Conservation (phyloP, 2,888 invertebrate species). For the Pseudococcus viburni region DNA sequence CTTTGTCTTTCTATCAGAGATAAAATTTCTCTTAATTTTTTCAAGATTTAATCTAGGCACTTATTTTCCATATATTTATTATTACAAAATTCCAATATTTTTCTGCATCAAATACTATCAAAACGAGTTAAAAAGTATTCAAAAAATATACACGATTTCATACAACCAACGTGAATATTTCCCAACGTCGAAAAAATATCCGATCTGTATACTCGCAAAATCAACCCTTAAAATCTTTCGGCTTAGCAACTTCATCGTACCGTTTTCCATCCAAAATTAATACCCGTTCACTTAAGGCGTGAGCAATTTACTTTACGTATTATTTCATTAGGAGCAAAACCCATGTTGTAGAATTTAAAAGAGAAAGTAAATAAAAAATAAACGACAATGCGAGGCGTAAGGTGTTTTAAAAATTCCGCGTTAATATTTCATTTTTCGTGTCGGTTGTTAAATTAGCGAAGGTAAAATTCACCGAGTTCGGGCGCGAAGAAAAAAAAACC, state of each 20-base stretch:
- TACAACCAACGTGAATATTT: not conserved
- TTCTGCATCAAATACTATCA: not conserved
- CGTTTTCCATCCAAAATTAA: not conserved
- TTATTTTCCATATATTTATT: not conserved
- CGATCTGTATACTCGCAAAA: not conserved
- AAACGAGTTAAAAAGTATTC: not conserved
- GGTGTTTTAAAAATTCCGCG: slow-evolving; percentile 17
- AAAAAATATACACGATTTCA: not conserved
- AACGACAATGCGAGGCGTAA: not conserved
- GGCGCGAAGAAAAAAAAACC: slow-evolving; percentile 8
- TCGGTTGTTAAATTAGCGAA: not conserved
- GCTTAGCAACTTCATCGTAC: not conserved
- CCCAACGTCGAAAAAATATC: not conserved
- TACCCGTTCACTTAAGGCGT: not conserved
- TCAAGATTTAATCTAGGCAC: too few relatives aligned
- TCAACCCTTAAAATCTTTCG: not conserved
- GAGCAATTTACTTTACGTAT: not conserved
- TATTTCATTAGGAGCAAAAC: not conserved
- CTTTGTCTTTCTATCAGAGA: too few relatives aligned
- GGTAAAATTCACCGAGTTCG: not conserved
- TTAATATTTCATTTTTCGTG: slow-evolving; percentile 39
- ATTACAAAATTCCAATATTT: slow-evolving; percentile 2
- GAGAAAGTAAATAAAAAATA: slow-evolving; percentile 30
- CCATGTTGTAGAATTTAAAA: not conserved
- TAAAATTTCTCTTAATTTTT: too few relatives aligned